Percentiles rank a stretch among this genome's conserved stretches.
Evolutionary conservation across 2,113 vertebrate species (phyloP).

Genomic region (Campylorhamphus procurvoides): DNA sequence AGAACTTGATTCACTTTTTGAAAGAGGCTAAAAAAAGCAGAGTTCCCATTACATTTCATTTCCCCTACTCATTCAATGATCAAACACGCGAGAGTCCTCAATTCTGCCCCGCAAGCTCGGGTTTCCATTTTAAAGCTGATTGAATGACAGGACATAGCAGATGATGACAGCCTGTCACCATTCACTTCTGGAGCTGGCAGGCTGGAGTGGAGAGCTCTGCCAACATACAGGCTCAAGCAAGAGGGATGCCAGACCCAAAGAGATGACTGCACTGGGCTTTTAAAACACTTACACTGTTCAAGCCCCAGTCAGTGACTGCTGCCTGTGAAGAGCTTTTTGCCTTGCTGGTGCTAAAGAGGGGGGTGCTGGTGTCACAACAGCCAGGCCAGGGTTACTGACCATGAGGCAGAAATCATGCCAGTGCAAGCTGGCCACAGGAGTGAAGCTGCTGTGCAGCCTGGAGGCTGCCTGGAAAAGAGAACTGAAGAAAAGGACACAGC

Average conservation of each 20-base stretch:
- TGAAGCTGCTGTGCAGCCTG: not conserved
- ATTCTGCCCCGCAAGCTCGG: not conserved
- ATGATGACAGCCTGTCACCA: not conserved
- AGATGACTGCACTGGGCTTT: not conserved
- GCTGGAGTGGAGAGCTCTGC: not conserved
- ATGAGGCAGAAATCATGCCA: not conserved
- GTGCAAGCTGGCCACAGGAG: not conserved
- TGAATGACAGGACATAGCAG: not conserved
- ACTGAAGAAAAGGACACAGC: not conserved
- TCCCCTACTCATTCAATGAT: not conserved
- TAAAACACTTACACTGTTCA: not conserved
- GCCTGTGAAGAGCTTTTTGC: not conserved
- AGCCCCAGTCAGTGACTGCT: not conserved
- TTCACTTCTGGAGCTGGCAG: slow-evolving; percentile 25
- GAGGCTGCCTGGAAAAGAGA: not conserved
- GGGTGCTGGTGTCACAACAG: not conserved
- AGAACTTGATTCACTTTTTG: not conserved
- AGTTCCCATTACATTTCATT: not conserved
- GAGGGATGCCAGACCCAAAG: not conserved
- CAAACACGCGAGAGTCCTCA: not conserved
- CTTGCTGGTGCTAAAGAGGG: not conserved
- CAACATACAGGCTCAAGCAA: not conserved
- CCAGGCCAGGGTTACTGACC: not conserved
- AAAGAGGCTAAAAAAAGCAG: not conserved
- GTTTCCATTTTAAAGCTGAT: not conserved